Evolutionary conservation across 2,113 vertebrate genomes (phyloP).

Genomic region (Saccopteryx leptura): DNA sequence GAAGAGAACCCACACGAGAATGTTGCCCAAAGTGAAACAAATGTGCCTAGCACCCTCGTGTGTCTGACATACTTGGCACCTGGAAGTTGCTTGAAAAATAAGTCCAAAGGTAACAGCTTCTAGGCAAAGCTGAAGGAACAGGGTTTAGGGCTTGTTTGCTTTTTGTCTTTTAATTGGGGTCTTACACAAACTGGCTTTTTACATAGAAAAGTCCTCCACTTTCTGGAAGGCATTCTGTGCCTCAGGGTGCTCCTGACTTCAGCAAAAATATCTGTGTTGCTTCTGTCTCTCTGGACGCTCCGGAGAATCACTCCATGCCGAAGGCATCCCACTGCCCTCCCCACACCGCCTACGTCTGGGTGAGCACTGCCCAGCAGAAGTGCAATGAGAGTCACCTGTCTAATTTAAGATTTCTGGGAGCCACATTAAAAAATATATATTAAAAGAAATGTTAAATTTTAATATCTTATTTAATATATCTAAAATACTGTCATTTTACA

Average conservation of each 20-base stretch:
- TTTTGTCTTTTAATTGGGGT: background rate
- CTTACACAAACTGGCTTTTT: background rate
- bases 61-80: background rate
- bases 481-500: conserved; percentile 33
- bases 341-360: too few species aligned
- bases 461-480: background rate
- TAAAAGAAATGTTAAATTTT: background rate
- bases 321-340: background rate
- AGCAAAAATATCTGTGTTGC: background rate
- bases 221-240: background rate
- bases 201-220: background rate
- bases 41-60: background rate
- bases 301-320: background rate
- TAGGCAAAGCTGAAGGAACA: background rate
- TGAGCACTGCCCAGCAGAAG: background rate
- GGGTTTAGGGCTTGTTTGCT: background rate
- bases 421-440: background rate
- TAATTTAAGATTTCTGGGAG: background rate
- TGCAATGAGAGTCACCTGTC: background rate
- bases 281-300: background rate
- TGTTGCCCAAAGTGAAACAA: conserved; percentile 2
- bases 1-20: conserved; percentile 72
- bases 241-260: background rate
- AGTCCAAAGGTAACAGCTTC: background rate
- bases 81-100: conserved; percentile 21